Evolutionary conservation across 2,113 vertebrate genomes (phyloP).

Genomic region (Paraplagusia blochii): DNA sequence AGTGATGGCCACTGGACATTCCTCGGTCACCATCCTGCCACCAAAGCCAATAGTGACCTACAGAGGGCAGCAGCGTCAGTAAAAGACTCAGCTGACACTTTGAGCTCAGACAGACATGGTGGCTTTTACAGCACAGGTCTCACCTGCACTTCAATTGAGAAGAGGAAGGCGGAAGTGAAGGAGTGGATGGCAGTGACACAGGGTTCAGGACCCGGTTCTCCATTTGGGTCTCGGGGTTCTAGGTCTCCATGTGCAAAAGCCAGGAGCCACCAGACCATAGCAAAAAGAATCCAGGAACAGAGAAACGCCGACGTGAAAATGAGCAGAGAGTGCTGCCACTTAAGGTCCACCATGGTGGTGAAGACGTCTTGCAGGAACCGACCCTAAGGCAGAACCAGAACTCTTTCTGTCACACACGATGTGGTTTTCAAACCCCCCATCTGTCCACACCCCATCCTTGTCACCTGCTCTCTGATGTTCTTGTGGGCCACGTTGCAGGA

Average conservation of each 20-base stretch:
- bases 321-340: constrained; percentile 82
- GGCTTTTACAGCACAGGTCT: not conserved
- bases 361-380: constrained; percentile 83
- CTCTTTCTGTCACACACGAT: too few species aligned
- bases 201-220: constrained; percentile 58
- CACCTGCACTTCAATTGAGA: constrained; percentile 84
- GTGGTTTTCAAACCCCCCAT: too few species aligned
- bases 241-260: constrained; percentile 83
- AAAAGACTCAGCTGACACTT: not conserved
- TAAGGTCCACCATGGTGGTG: constrained; percentile 85
- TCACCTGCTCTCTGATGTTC: constrained; percentile 83
- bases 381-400: constrained; percentile 58
- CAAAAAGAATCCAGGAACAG: constrained; percentile 85
- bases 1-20: constrained; percentile 79
- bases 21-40: constrained; percentile 83
- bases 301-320: constrained; percentile 84
- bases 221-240: constrained; percentile 57
- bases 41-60: constrained; percentile 84
- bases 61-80: not conserved
- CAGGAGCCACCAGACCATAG: constrained; percentile 83
- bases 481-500: constrained; percentile 85
- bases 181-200: constrained; percentile 82
- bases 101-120: fast-evolving
- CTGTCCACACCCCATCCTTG: too few species aligned
- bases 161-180: constrained; percentile 83